Base-by-base conservation (phyloP, 2,888 invertebrate species). In the Xylophagus ater region DNA sequence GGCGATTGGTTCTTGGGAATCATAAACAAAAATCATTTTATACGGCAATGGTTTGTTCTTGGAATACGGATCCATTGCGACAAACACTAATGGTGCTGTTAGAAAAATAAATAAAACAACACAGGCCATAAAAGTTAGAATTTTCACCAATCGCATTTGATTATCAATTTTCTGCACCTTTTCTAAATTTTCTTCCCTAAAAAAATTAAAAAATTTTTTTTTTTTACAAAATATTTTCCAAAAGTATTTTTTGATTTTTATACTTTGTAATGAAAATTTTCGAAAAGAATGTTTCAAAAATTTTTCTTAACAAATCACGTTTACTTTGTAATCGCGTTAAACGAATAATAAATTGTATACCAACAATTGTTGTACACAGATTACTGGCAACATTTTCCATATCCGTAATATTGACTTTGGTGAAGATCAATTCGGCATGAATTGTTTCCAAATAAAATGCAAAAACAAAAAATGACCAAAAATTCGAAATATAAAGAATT, bases 351-450 rank as follows among this genome's bases (percentile, higher is more conserved):
- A 40, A 18, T 23, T 35, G 28, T 20, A 23, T 29, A 15, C 43
- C 40, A 15, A 37, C 31, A 15, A 43, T 18, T 6, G 43, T 43
- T 20, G 43, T 40, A n/a, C 40, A 40, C 8, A 40, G 34, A 32
- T 37, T 40, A 21, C 40, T 37, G 2, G 43, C 40, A 10, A 33
- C 7, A 7, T 40, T 13, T 13, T 29, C 32, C 30, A 43, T 18
- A 15, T 43, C 40, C 15, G 30, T 29, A 13, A 29, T 17, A 18
- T 37, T 14, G 5, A 20, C 37, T 13, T 17, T 24, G 10, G 37
- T 37, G 24, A 34, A 41, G 21, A 19, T 29, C 21, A 24, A 41
- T 26, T 41, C 41, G 9, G 41, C 41, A 13, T 28, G 34, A 29
- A 41, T 29, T 4, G 37, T 41, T 29, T 18, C 28, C 3, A 33